Base-by-base conservation (phyloP, 2,113 vertebrate species). In the Otolemur garnettii region DNA sequence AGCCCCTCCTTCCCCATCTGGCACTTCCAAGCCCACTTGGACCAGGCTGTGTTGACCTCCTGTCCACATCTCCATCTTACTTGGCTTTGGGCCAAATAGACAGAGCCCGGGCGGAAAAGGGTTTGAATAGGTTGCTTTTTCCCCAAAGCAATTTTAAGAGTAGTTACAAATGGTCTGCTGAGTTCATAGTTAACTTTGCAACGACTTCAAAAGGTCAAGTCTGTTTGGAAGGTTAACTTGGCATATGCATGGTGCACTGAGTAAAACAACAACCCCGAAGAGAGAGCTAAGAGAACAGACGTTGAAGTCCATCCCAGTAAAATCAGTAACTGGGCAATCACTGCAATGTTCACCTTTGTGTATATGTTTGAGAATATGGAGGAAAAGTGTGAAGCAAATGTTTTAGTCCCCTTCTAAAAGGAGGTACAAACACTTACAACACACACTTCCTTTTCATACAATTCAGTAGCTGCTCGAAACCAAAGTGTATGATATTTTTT, bases 101-200 rank as follows among this genome's bases (percentile, higher is more conserved):
- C 35, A 50, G 71, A 53, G 2, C 19, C 15, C 19, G 7, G 19
- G 2, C 3, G 42, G 33, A 72, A 13, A 38, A 72, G n/a, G 45
- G 15, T 83, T 86, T 53, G 69, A 71, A 88, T 60, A 69, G 22
- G 18, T 72, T 94, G 55, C 13, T 82, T 69, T n/a, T 14, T 38
- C 38, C 38, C 24, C 22, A 78, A 78, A 33, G 28, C 45, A n/a
- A 55, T 78, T 26, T 86, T 62, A 78, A 33, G 24, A 64, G 19
- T 30, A 85, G 50, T 88, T 87, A 82, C 42, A 90, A 92, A 92
- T 35, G 66, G n/a, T 50, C 50, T 87, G 50, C 33, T 90, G 77
- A 79, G n/a, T 82, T 82, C n/a, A 30, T 17, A 74, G 79, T 94
- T 96, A 75, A 91, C 30, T 81, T 85, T 77, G 26, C 75, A 91